Base-by-base conservation (phyloP, 2,888 invertebrate species). In the Metalampra italica region DNA sequence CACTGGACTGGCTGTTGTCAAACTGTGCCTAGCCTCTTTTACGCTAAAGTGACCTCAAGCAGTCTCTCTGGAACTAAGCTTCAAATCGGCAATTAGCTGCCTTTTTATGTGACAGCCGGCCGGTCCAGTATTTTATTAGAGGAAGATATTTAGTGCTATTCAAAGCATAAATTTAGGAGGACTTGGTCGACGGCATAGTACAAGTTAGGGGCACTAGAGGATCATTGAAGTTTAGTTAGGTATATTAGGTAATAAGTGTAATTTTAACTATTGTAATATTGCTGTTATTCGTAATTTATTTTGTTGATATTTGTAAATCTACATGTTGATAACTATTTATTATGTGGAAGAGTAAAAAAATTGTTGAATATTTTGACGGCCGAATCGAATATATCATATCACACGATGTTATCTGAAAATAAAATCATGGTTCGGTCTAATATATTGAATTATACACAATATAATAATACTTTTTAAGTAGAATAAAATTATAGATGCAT, bases 261-360 rank as follows among this genome's bases (percentile, higher is more conserved):
- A 77, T 76, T 75, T 67, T 83, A 85, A 66, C 64, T 79, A 76
- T 77, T 82, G 80, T 86, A 87, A 81, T 82, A 85, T 11, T 86
- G 78, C 87, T 88, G 88, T 88, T 88, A 88, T 89, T 85, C 84
- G 85, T 89, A 89, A 89, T 88, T 89, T 89, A 89, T 89, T 89
- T 88, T 89, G 89, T 89, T 89, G 87, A 88, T 89, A 88, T 86
- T 89, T 88, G 82, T 89, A 89, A 88, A 87, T 86, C 87, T 86
- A 84, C 86, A 86, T 86, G 89, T 89, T 89, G 77, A 87, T 86
- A 87, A 85, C 84, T 89, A 89, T 89, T 88, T 89, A 89, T 88
- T 87, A 85, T 82, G 81, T 79, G 81, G 80, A 82, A 82, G 77
- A 82, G 71, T 70, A 77, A 78, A 74, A 76, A 84, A 87, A 82